Base-by-base conservation (phyloP, 2,888 invertebrate genomes). In the Alsophila aescularia region DNA sequence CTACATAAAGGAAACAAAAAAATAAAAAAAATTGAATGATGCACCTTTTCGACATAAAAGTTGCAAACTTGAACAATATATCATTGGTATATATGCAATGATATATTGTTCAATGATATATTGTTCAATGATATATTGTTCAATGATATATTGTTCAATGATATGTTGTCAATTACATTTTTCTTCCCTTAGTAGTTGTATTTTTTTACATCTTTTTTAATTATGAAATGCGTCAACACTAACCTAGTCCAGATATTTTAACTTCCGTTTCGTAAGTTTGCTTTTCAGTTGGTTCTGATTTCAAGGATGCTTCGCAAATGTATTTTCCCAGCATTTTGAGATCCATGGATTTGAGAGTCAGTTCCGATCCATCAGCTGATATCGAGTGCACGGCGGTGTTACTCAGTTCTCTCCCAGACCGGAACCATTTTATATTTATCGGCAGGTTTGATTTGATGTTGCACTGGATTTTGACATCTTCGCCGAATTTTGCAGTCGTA, bases 391-490 rank as follows among this genome's bases (percentile, higher is more conserved):
- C 4, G 14, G 1, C 21, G 9, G 10, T 9, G 32, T 14, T 40
- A 4, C 0, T 34, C 3, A 49, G 14, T 15, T 39, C 40, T n/a
- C 18, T 21, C 0, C 48, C 40, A n/a, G n/a, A n/a, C 1, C n/a
- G 14, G 12, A 24, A 40, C 48, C 48, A 49, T 34, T 24, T 39
- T 40, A 49, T 34, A 34, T 8, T 32, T 2, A 49, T 34, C 3
- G 48, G 48, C 5, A 32, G 12, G 3, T 29, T 8, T 21, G 48
- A 49, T 9, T 49, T 21, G 12, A 49, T 32, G 12, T 24, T 21
- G 35, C 66, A 66, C 7, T 42, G 36, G n/a, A 66, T 39, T 7
- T 49, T 45, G 9, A 27, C 35, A 15, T 52, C 39, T 42, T 35
- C 35, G 9, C 48, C 53, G 7, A 58, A 64, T 21, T 49, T 39